A percentile compares a stretch with the other conserved stretches of the same genome.
phyloP scores from a whole-genome alignment of 1,140 invertebrate genomes.

The Pollicipes pollicipes region DNA sequence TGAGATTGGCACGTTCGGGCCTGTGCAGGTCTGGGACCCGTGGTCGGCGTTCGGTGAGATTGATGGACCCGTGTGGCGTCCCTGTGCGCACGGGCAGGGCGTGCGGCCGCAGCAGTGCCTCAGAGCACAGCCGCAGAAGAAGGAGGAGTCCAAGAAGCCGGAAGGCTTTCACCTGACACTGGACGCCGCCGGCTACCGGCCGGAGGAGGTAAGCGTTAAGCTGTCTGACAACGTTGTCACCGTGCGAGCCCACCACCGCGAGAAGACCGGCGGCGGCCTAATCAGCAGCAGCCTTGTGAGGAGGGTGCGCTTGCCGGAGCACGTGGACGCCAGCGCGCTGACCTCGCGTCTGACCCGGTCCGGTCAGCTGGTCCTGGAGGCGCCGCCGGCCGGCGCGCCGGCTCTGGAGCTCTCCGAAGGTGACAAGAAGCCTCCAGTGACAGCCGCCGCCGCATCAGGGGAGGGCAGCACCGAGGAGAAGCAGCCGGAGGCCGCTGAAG shows the following conservation, averaged over 20 bases:
- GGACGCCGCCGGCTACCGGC: not conserved
- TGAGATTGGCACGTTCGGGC: not conserved
- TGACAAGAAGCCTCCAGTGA: too few relatives aligned
- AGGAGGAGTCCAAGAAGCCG: not conserved
- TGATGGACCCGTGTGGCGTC: not conserved
- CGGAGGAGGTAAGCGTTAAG: not conserved
- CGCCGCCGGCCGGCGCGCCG: too few relatives aligned
- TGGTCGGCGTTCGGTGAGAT: not conserved
- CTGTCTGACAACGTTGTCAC: not conserved
- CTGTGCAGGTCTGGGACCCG: not conserved
- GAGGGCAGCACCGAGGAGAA: not conserved
- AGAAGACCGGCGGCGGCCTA: not conserved
- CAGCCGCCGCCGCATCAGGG: too few relatives aligned
- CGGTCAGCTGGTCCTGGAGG: not conserved
- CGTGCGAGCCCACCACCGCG: not conserved
- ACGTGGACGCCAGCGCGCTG: not conserved
- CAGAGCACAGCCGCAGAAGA: not conserved
- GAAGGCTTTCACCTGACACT: not conserved
- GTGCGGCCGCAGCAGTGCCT: not conserved
- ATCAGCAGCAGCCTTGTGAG: not conserved
- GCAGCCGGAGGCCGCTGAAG: too few relatives aligned
- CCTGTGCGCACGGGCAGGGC: not conserved
- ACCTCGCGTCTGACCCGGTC: not conserved
- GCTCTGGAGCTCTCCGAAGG: too few relatives aligned
- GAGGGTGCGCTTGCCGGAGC: not conserved